Evolutionary conservation across 2,888 invertebrate species (phyloP).

Genomic region (Pammene aurita): DNA sequence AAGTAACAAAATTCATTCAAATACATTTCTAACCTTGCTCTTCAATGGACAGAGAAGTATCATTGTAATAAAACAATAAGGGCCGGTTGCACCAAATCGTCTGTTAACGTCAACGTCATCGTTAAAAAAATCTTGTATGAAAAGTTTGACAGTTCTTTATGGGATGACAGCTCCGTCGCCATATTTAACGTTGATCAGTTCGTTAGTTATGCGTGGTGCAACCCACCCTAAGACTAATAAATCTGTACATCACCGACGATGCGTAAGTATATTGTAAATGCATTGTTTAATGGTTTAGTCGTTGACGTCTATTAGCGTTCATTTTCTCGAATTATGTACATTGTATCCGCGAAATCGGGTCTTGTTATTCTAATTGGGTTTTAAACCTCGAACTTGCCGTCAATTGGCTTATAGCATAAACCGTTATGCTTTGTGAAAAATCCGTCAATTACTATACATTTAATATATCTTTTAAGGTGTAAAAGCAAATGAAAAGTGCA

Average conservation of each 20-base stretch:
- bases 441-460: background rate
- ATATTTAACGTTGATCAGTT: too few species aligned
- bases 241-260: slow-evolving; percentile 9
- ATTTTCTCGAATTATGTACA: background rate
- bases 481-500: background rate
- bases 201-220: too few species aligned
- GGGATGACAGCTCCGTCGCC: too few species aligned
- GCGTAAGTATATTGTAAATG: slow-evolving; percentile 18
- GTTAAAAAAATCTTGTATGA: too few species aligned
- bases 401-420: background rate
- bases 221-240: slow-evolving; percentile 3
- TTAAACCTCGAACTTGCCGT: background rate
- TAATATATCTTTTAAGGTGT: background rate
- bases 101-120: too few species aligned
- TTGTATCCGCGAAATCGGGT: slow-evolving; percentile 4
- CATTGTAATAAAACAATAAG: slow-evolving; percentile 3
- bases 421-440: background rate
- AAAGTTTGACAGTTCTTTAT: too few species aligned
- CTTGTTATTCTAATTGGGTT: slow-evolving; percentile 5
- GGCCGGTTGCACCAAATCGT: too few species aligned
- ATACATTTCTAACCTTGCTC: slow-evolving; percentile 13
- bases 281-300: slow-evolving; percentile 28
- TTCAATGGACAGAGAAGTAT: slow-evolving; percentile 19
- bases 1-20: slow-evolving; percentile 19
- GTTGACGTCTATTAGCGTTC: slow-evolving; percentile 1